Percentiles rank a stretch among this genome's conserved stretches.
These are phyloP conservation scores for Rousettus madagascariensis DNA, from an alignment of 2,797 vertebrate species.

Conservation along the genomic window DNA sequence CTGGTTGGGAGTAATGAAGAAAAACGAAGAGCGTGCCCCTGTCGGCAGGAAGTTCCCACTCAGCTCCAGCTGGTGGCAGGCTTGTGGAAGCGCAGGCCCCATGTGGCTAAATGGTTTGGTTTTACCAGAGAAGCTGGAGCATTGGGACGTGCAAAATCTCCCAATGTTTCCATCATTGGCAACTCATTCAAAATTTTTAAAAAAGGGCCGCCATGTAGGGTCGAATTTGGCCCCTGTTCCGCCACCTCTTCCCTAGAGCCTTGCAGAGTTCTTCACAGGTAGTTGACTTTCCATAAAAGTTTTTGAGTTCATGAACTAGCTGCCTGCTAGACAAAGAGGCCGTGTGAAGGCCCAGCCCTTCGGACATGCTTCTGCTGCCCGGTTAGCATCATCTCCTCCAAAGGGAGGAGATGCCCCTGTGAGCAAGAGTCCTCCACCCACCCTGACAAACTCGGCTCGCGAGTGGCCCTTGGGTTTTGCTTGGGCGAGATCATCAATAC, in stretches of 20 bases:
- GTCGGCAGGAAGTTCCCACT: neutral
- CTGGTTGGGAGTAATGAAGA: neutral
- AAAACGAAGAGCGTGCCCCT: neutral
- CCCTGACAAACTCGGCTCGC: accelerated
- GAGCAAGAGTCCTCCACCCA: neutral
- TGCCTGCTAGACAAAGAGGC: neutral
- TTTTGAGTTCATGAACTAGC: neutral
- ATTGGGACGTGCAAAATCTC: neutral
- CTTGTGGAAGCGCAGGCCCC: neutral
- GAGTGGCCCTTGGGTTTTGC: neutral
- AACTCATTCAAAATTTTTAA: neutral
- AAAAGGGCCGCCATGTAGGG: neutral
- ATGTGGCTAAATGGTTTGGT: neutral
- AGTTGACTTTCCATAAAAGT: neutral
- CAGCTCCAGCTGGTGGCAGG: neutral
- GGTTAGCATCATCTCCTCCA: too few species aligned
- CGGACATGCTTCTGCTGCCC: accelerated
- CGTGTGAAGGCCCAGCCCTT: neutral
- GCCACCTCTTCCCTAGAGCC: neutral
- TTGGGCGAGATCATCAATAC: accelerated
- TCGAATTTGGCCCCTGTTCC: accelerated
- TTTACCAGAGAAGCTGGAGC: neutral
- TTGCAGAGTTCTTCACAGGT: neutral
- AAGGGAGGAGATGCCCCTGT: neutral
- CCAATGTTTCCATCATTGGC: accelerated